These are phyloP conservation scores for Melieria omissa DNA, from an alignment of 2,888 invertebrate genomes.

Conservation along the genomic window DNA sequence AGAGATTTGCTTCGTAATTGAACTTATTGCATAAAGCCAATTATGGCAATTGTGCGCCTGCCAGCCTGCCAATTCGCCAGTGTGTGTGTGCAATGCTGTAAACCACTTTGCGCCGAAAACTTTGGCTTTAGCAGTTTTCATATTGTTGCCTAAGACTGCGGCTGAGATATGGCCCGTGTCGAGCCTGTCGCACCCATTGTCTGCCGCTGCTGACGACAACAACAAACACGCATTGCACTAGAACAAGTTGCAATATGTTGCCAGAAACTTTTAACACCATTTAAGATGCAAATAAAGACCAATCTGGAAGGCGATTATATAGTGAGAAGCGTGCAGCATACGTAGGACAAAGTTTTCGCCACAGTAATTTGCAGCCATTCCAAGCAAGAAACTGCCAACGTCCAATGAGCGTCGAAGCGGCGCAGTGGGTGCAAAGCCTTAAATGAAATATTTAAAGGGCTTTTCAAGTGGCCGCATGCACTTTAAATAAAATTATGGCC, in stretches of 20 bases:
- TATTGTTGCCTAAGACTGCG: background rate
- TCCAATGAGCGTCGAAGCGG: constrained; percentile 4
- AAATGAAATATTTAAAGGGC: constrained; percentile 23
- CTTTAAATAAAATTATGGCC: no score
- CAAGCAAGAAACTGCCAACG: background rate
- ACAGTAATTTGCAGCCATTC: constrained; percentile 15
- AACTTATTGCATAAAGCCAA: constrained; percentile 11
- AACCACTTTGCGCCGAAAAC: no score
- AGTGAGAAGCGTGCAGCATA: constrained; percentile 9
- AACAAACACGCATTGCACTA: background rate
- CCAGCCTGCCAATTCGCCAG: no score
- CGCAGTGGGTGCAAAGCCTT: background rate
- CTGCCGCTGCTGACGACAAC: no score
- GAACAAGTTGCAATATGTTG: constrained; percentile 43
- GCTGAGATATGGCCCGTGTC: no score
- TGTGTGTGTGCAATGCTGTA: no score
- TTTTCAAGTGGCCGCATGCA: background rate
- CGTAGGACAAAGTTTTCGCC: constrained; percentile 26
- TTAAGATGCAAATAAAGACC: constrained; percentile 36
- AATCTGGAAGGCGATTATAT: constrained; percentile 35
- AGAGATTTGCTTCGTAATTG: background rate
- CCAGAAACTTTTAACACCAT: constrained; percentile 45
- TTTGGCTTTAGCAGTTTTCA: no score
- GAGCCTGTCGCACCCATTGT: no score
- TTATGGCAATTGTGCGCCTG: background rate